Evolutionary conservation across 2,113 vertebrate genomes (phyloP).

Genomic region (Daboia siamensis): DNA sequence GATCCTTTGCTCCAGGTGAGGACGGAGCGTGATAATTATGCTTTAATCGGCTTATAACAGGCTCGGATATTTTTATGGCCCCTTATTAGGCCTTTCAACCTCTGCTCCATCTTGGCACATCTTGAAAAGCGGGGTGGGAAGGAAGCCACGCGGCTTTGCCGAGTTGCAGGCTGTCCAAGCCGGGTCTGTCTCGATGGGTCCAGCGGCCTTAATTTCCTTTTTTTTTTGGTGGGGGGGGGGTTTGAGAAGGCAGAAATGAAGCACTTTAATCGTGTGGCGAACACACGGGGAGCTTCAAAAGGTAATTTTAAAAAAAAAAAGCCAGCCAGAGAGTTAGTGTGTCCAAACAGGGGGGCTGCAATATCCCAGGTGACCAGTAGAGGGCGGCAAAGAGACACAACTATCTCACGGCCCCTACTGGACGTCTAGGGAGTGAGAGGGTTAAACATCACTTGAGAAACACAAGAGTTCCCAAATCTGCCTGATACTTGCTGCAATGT

Average conservation of each 20-base stretch:
- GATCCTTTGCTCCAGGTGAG: not conserved
- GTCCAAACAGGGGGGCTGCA: not conserved
- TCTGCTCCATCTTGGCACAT: not conserved
- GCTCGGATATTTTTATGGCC: conserved; percentile 20
- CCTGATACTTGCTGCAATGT: not conserved
- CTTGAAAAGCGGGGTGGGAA: too few relatives aligned
- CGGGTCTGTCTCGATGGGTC: not conserved
- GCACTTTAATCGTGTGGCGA: fast-evolving
- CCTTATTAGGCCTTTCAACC: not conserved
- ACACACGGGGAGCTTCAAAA: not conserved
- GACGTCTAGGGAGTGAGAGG: not conserved
- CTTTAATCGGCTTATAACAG: conserved; percentile 21
- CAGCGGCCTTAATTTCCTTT: too few relatives aligned
- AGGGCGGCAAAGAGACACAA: not conserved
- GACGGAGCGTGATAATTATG: not conserved
- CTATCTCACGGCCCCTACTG: fast-evolving
- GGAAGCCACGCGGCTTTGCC: not conserved
- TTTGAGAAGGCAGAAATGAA: not conserved
- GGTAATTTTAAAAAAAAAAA: not conserved
- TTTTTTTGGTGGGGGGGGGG: too few relatives aligned
- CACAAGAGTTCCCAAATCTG: not conserved
- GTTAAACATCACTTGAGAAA: not conserved
- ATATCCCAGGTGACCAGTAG: not conserved
- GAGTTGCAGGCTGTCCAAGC: not conserved
- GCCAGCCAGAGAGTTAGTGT: fast-evolving